Evolutionary conservation across 2,113 vertebrate genomes (phyloP), one percentile per base, ranked within the genome.

Genomic region (Catharus minimus): DNA sequence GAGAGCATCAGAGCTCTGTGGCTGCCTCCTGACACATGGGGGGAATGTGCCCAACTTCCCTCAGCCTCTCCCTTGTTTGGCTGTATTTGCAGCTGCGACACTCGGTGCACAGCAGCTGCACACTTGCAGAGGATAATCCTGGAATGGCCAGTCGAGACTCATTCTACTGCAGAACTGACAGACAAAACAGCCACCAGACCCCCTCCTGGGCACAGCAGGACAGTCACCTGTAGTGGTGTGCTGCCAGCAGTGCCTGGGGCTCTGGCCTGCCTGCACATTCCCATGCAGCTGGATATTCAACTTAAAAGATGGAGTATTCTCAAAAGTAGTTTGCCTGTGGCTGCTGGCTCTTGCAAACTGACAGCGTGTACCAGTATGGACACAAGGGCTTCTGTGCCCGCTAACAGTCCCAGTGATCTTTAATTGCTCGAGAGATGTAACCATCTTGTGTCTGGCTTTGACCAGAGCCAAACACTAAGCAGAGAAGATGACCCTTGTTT

Each of bases 1-100:
- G 58, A 44, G 53, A 38, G 36, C 53, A 41, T 66, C 32, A 28
- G 49, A 19, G 41, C 36, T 14, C 32, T 22, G 50, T 33, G 53
- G 33, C 49, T 87, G 13, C 39, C 4, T 53, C 62, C 49, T 0
- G 0, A 39, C 8, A 3, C 14, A 0, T 3, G 13, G 15, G 26
- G 7, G 10, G 36, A 10, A 50, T 68, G 39, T 82, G 14, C 30
- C n/a, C 9, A 9, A 13, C 44, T 52, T 7, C 26, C 23, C 46
- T 68, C 2, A 1, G 32, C 41, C 30, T 74, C 17, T 21, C 32
- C 64, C 14, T 46, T 22, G 20, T 1, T 0, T 17, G 69, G 17
- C 20, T 1, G 0, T 21, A 4, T 76, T 38, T 81, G 33, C 57
- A 62, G 47, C 64, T 71, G 62, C 1, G 8, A 4, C 13, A 15